Conservation (phyloP, 2,888 invertebrate species). For the Bembecia ichneumoniformis region DNA sequence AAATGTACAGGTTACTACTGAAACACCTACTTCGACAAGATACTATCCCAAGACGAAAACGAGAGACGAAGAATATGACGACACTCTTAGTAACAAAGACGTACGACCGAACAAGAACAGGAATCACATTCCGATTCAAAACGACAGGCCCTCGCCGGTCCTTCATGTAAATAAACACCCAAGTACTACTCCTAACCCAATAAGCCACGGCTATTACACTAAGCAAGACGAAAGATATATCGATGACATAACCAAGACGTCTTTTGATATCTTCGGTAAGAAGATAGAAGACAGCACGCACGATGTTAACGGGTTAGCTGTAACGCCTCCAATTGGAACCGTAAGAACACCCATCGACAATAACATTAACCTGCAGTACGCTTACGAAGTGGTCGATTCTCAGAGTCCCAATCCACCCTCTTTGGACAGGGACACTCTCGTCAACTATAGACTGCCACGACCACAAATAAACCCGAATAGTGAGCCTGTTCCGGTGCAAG, state of each 20-base stretch:
- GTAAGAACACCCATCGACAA: conserved; percentile 63
- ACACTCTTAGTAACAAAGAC: conserved; percentile 37
- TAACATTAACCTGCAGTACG: conserved; percentile 70
- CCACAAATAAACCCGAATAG: conserved; percentile 79
- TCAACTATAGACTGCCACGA: conserved; percentile 79
- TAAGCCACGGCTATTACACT: conserved; percentile 76
- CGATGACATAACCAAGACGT: conserved; percentile 82
- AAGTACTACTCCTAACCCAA: conserved; percentile 69
- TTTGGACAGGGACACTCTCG: conserved; percentile 77
- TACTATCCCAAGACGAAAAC: conserved; percentile 63
- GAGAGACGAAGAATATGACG: conserved; percentile 63
- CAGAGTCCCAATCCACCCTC: conserved; percentile 56
- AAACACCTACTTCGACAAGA: conserved; percentile 62
- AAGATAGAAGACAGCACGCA: conserved; percentile 71
- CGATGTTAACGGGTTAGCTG: conserved; percentile 58
- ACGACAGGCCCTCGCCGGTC: conserved; percentile 41
- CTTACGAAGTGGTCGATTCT: conserved; percentile 54
- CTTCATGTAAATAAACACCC: conserved; percentile 42
- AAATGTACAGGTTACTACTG: conserved; percentile 61
- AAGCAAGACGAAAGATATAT: conserved; percentile 77
- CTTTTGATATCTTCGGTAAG: conserved; percentile 81
- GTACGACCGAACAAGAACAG: conserved; percentile 36
- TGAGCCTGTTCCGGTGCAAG: conserved; percentile 57
- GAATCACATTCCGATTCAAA: conserved; percentile 46
- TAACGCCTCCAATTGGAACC: conserved; percentile 58